Evolutionary conservation across 2,888 invertebrate genomes (phyloP).

Genomic region (Agrenia bidenticulata): DNA sequence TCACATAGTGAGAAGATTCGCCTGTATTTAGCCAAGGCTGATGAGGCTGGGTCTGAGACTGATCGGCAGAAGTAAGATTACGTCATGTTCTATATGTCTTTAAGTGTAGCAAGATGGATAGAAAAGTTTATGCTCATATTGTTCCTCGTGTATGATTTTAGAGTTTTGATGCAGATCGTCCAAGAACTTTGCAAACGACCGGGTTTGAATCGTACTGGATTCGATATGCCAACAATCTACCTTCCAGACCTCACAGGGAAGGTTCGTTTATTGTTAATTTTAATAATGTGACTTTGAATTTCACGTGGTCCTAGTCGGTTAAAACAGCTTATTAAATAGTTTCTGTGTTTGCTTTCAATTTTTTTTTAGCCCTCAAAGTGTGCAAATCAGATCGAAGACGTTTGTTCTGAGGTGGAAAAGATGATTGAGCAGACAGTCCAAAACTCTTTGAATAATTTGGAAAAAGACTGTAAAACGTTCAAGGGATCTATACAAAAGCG

Average conservation of each 20-base stretch:
- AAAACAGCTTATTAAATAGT: no score
- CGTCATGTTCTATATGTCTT: no score
- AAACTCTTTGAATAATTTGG: slow-evolving; percentile 61
- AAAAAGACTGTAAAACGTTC: slow-evolving; percentile 60
- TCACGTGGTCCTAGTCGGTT: background rate
- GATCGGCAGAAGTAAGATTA: slow-evolving; percentile 61
- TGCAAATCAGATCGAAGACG: slow-evolving; percentile 63
- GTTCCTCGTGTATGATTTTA: slow-evolving; percentile 32
- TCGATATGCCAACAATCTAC: slow-evolving; percentile 64
- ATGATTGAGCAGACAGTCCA: slow-evolving; percentile 63
- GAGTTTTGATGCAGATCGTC: slow-evolving; percentile 64
- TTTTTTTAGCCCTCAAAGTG: slow-evolving; percentile 57
- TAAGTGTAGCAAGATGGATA: background rate
- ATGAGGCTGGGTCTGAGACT: slow-evolving; percentile 63
- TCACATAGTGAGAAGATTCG: slow-evolving; percentile 61
- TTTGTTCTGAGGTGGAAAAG: slow-evolving; percentile 61
- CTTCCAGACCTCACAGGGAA: slow-evolving; percentile 59
- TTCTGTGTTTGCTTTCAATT: slow-evolving; percentile 5
- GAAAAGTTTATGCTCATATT: background rate
- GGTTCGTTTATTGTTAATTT: slow-evolving; percentile 53
- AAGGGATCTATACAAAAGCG: slow-evolving; percentile 57
- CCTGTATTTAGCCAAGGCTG: slow-evolving; percentile 63
- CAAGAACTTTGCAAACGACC: slow-evolving; percentile 63
- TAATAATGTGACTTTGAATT: background rate
- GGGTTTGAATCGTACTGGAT: slow-evolving; percentile 62